Evolutionary conservation across 2,113 vertebrate genomes (phyloP), one percentile per base, ranked within the genome.

Genomic region (Ptilorrhoa leucosticta): DNA sequence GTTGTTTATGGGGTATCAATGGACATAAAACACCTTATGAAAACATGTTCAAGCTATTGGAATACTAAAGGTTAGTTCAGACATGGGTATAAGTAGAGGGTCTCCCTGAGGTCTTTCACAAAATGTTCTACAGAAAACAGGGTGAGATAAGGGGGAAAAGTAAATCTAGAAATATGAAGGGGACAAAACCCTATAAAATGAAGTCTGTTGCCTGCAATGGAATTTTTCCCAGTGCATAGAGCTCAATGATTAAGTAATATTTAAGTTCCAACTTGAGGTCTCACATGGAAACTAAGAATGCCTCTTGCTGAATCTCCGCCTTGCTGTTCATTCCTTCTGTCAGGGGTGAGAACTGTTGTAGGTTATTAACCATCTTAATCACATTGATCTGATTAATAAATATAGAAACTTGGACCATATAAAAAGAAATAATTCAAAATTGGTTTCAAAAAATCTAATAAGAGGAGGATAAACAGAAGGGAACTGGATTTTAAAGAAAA

Each of bases 71-170:
- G 63, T 81, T 66, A 44, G 20, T 63, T 91, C 51, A 89, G 57
- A 31, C 6, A 2, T 6, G 3, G 10, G 4, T 39, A 56, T 47
- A 70, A 90, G 40, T 24, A 50, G 15, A 31, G 2, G 17, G 2
- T 65, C 5, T 79, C 18, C 24, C 57, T 60, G 69, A 80, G 17
- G 13, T 53, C 11, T 45, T 71, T 33, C 61, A 33, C 28, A 73
- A 70, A 63, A 19, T n/a, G 5, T 61, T 56, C 45, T 47, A 24
- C 7, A 68, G 20, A 64, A 94, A 64, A 45, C 0, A 2, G 19
- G 6, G 9, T 42, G 18, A 78, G 35, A 79, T 53, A 5, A 18
- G 19, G 5, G 9, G 4, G 0, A 5, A 12, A 47, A 30, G 7
- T 42, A 70, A 66, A 57, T 54, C 8, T n/a, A 64, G 51, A 72